Conservation (phyloP, 2,113 vertebrate species). For the Alethe diademata region DNA sequence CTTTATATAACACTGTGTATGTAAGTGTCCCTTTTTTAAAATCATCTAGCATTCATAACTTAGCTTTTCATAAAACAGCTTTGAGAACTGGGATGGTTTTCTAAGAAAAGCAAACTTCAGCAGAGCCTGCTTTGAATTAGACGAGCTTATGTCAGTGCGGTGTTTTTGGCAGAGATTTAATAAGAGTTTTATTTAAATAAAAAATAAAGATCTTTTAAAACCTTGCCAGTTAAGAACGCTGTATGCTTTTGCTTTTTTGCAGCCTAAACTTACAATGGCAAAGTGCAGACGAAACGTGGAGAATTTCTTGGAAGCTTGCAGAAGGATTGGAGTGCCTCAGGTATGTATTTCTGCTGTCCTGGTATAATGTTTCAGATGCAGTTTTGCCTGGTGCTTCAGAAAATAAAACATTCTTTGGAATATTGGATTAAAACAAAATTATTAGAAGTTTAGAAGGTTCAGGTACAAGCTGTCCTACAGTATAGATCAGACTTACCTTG, state of each 20-base stretch:
- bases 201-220: not conserved
- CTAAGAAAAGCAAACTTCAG: not conserved
- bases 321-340: constrained; percentile 95
- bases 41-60: not conserved
- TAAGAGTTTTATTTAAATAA: not conserved
- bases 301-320: constrained; percentile 97
- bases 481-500: not conserved
- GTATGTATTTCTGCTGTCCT: constrained; percentile 62
- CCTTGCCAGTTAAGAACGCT: not conserved
- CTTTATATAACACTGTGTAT: not conserved
- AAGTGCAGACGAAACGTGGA: constrained; percentile 97
- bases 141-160: not conserved
- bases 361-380: not conserved
- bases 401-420: not conserved
- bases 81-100: not conserved
- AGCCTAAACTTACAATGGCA: constrained; percentile 99
- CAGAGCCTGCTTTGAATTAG: constrained; percentile 14
- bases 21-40: not conserved
- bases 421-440: not conserved
- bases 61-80: not conserved
- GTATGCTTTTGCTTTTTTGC: constrained; percentile 8
- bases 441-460: not conserved
- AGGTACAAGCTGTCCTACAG: not conserved
- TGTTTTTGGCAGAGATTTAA: not conserved
- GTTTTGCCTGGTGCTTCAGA: not conserved